Evolutionary conservation across 2,888 invertebrate species (phyloP), one percentile per base, ranked within the genome.

Genomic region (Gryllus longicercus): DNA sequence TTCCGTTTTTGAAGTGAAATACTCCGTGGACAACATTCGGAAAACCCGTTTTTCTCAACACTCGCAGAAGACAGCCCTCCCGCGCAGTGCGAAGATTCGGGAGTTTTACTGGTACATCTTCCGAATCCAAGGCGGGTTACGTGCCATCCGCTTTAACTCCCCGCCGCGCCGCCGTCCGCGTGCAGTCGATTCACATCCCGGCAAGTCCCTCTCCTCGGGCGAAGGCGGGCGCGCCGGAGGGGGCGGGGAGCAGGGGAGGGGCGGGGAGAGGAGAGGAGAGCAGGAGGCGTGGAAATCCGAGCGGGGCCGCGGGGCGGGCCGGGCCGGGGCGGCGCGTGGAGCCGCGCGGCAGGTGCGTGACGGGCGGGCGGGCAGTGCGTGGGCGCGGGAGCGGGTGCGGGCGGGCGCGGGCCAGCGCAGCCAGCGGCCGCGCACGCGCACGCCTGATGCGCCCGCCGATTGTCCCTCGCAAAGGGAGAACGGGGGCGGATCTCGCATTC

Each of bases 121-220:
- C 38, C 38, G 8, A 38, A 38, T 38, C 38, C 8, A 8, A 38
- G 38, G 38, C 38, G 38, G 38, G 38, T 38, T 38, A 5, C 38
- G 38, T 38, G 38, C 8, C 38, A 38, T 38, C 38, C 8, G 76
- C n/a, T 14, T 25, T 76, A 49, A 76, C 25, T 76, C 25, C 25
- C 76, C 16, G 76, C 49, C 25, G 49, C 76, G n/a, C 38, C 76
- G 38, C 76, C n/a, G 76, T n/a, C 76, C 18, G 76, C 76, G 25
- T 25, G 76, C 76, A 38, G n/a, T 18, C 76, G n/a, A 38, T 76
- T 49, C 76, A 76, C 25, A 14, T 16, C 14, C 16, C 76, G n/a
- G 76, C n/a, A 18, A 76, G 76, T 11, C 76, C 49, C n/a, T 76
- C 49, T 16, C 76, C 76, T n/a, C n/a, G n/a, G 14, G 49, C 18